Conservation (phyloP, 2,113 vertebrate genomes). For the Meleagris gallopavo region DNA sequence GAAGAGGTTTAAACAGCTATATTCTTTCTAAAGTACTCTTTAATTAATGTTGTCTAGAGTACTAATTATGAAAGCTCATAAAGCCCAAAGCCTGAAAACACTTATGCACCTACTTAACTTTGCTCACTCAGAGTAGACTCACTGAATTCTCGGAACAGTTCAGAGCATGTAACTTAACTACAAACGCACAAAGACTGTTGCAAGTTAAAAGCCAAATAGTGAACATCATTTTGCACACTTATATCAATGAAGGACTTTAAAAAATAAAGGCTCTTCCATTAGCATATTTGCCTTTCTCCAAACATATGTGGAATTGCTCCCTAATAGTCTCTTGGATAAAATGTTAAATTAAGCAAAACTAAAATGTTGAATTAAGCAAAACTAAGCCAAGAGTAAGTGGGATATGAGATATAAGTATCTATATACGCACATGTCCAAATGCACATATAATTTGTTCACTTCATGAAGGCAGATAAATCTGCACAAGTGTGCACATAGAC, state of each 20-base stretch:
- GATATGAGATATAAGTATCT: not conserved
- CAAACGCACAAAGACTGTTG: not conserved
- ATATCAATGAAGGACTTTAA: not conserved
- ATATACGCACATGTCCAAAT: not conserved
- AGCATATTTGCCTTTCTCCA: not conserved
- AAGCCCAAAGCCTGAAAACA: conserved; percentile 65
- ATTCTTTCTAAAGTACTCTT: conserved; percentile 62
- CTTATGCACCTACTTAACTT: conserved; percentile 57
- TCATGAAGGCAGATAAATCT: conserved; percentile 17
- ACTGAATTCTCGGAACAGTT: conserved; percentile 11
- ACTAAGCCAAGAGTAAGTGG: not conserved
- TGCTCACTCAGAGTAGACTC: conserved; percentile 17
- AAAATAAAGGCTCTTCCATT: not conserved
- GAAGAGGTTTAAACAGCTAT: conserved; percentile 50
- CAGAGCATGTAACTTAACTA: not conserved
- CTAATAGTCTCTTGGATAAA: not conserved
- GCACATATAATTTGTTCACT: not conserved
- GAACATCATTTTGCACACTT: not conserved
- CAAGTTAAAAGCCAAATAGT: not conserved
- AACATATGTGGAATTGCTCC: not conserved
- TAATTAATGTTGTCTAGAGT: conserved; percentile 69
- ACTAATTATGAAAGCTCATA: conserved; percentile 65
- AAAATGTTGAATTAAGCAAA: not conserved
- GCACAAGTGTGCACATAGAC: not conserved
- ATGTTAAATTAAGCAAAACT: not conserved